These are phyloP conservation scores for Nomada ruficornis DNA, from an alignment of 2,888 invertebrate genomes.

Conservation along the genomic window DNA sequence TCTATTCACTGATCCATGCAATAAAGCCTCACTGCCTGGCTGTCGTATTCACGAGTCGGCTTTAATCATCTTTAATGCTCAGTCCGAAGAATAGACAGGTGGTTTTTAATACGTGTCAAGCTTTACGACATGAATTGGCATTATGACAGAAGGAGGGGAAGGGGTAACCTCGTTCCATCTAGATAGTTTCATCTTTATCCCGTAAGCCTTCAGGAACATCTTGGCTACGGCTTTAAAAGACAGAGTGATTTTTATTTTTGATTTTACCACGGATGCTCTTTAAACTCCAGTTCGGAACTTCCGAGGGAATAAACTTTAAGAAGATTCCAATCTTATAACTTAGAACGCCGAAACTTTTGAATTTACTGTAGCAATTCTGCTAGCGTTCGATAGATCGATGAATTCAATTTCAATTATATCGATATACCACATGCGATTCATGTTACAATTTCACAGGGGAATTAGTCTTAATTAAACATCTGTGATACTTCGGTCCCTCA, in stretches of 20 bases:
- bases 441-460: too few relatives aligned
- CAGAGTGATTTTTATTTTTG: neutral
- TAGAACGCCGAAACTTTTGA: neutral
- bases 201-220: neutral
- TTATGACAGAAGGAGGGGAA: neutral
- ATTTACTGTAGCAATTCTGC: neutral
- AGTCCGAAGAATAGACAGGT: neutral
- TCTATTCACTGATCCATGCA: neutral
- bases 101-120: constrained; percentile 29
- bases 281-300: neutral
- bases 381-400: neutral
- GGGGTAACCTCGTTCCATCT: neutral
- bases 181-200: neutral
- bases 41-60: neutral
- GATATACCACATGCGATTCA: neutral
- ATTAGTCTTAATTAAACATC: too few relatives aligned
- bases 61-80: constrained; percentile 31
- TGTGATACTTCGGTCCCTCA: too few relatives aligned
- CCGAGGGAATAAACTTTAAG: neutral
- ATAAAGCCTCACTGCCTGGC: neutral
- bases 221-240: constrained; percentile 1
- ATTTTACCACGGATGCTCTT: neutral
- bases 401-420: neutral
- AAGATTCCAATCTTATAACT: neutral
- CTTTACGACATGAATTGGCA: constrained; percentile 4